These are phyloP conservation scores for Cephus rjabovi DNA, from an alignment of 2,888 invertebrate genomes.

Conservation along the genomic window DNA sequence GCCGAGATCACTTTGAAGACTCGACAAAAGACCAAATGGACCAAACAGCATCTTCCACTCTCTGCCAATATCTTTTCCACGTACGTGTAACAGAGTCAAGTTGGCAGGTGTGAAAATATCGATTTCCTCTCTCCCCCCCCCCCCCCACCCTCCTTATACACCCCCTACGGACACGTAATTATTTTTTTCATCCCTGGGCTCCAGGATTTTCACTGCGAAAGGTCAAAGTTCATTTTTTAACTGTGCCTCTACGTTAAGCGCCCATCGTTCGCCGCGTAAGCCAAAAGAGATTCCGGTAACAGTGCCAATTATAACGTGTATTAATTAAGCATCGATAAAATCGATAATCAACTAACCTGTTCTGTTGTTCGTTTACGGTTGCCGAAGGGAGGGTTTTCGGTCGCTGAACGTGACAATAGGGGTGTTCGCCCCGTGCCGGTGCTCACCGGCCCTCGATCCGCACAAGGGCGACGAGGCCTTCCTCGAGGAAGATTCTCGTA, in stretches of 20 bases:
- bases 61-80: background rate
- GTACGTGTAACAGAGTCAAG: background rate
- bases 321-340: conserved; percentile 2
- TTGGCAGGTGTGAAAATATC: background rate
- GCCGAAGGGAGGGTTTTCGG: conserved; percentile 59
- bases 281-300: no score
- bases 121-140: background rate
- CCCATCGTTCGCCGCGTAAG: background rate
- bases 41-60: background rate
- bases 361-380: conserved; percentile 64
- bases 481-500: conserved; percentile 34
- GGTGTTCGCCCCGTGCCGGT: conserved; percentile 62
- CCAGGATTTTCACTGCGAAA: background rate
- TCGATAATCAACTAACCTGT: conserved; percentile 50
- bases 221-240: background rate
- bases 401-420: conserved; percentile 58
- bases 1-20: background rate
- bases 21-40: background rate
- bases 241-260: background rate
- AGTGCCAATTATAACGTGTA: background rate
- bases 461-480: conserved; percentile 46
- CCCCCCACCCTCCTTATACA: no score
- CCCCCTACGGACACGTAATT: background rate
- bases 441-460: conserved; percentile 62
- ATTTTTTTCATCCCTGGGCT: background rate